A percentile compares a stretch with the other conserved stretches of the same genome.
These are phyloP conservation scores for Meiosimyza platycephala DNA, from an alignment of 2,888 invertebrate species.

Conservation along the genomic window DNA sequence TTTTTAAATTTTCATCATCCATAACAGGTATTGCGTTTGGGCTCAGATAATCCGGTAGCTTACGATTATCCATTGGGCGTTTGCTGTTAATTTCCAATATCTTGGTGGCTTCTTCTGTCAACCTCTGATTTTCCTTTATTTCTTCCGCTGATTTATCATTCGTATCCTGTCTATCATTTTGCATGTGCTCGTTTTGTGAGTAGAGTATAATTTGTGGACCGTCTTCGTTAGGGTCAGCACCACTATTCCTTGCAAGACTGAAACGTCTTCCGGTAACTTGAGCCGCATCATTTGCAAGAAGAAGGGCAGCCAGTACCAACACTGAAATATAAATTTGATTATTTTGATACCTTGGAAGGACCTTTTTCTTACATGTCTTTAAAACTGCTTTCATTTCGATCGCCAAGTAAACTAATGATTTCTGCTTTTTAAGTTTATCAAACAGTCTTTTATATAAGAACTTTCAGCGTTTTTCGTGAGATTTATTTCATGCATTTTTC, in stretches of 20 bases:
- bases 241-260: slow-evolving; percentile 45
- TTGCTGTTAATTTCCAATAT: slow-evolving; percentile 19
- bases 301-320: neutral
- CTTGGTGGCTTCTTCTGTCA: slow-evolving; percentile 43
- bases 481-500: neutral
- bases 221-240: slow-evolving; percentile 22
- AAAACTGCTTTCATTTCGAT: slow-evolving; percentile 2
- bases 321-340: neutral
- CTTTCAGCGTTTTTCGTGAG: neutral
- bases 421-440: too few relatives aligned
- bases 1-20: slow-evolving; percentile 54
- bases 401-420: neutral
- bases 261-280: slow-evolving; percentile 25
- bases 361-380: too few relatives aligned
- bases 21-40: slow-evolving; percentile 55
- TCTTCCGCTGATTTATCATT: neutral
- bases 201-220: slow-evolving; percentile 51
- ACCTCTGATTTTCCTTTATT: slow-evolving; percentile 47
- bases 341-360: too few relatives aligned
- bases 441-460: slow-evolving; percentile 6
- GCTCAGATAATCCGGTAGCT: slow-evolving; percentile 59
- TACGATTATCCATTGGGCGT: slow-evolving; percentile 52
- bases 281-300: neutral
- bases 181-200: slow-evolving; percentile 48
- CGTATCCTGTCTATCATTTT: slow-evolving; percentile 33